Conservation (phyloP, 2,888 invertebrate genomes). For the Plusia festucae region DNA sequence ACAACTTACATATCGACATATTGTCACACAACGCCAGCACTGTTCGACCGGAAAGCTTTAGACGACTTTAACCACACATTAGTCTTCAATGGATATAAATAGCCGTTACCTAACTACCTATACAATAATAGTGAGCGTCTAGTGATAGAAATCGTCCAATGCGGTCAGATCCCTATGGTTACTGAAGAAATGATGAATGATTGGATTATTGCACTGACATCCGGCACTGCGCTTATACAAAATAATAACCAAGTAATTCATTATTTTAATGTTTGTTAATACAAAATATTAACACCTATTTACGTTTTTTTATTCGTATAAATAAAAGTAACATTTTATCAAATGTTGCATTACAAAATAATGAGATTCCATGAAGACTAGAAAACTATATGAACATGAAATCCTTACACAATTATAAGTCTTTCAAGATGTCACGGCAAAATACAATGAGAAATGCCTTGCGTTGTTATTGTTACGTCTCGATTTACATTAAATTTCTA, state of each 20-base stretch:
- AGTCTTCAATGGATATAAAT: slow-evolving; percentile 55
- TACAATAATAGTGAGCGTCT: slow-evolving; percentile 36
- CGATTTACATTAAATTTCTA: slow-evolving; percentile 79
- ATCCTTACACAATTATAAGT: slow-evolving; percentile 87
- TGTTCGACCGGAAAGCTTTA: slow-evolving; percentile 67
- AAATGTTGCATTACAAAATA: slow-evolving; percentile 82
- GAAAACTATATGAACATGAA: slow-evolving; percentile 89
- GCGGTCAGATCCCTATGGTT: slow-evolving; percentile 61
- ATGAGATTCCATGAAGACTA: slow-evolving; percentile 89
- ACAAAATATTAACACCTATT: slow-evolving; percentile 75
- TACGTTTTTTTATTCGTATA: slow-evolving; percentile 71
- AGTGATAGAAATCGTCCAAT: slow-evolving; percentile 60
- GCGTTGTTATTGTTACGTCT: slow-evolving; percentile 77
- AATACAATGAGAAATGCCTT: slow-evolving; percentile 86
- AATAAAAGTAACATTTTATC: slow-evolving; percentile 74
- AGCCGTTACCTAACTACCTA: slow-evolving; percentile 41
- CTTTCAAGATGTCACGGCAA: slow-evolving; percentile 88
- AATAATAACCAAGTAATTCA: slow-evolving; percentile 60
- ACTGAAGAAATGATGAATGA: slow-evolving; percentile 65
- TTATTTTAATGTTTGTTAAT: slow-evolving; percentile 66
- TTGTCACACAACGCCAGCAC: slow-evolving; percentile 81
- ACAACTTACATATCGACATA: slow-evolving; percentile 82
- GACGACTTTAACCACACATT: slow-evolving; percentile 60
- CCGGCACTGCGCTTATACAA: slow-evolving; percentile 74
- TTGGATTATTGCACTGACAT: slow-evolving; percentile 66